phyloP scores from a whole-genome alignment of 2,888 invertebrate species.

The Biston stratarius region DNA sequence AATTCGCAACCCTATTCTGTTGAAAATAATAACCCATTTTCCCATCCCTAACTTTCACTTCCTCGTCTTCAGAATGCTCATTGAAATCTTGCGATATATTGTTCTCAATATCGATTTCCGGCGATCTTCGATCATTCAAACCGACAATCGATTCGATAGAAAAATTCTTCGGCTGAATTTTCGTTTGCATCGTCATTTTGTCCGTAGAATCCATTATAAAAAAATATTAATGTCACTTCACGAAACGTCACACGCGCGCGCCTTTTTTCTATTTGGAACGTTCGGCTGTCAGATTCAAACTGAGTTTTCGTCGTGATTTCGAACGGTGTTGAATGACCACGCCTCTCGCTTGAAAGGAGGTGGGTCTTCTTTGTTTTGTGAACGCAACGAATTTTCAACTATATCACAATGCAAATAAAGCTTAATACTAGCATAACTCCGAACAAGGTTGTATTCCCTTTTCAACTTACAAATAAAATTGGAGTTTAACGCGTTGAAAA shows the following conservation, averaged over 20 bases:
- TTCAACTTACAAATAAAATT: conserved; percentile 24
- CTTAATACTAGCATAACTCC: not conserved
- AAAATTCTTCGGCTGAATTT: conserved; percentile 87
- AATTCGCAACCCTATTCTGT: conserved; percentile 77
- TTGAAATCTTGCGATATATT: conserved; percentile 74
- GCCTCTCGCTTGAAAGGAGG: conserved; percentile 61
- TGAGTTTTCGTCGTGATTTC: conserved; percentile 56
- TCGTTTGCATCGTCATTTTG: conserved; percentile 76
- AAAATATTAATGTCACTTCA: conserved; percentile 30
- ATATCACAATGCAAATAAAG: not conserved
- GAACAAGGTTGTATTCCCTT: conserved; percentile 32
- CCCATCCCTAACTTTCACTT: conserved; percentile 71
- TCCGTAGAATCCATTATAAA: conserved; percentile 74
- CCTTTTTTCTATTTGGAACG: conserved; percentile 61
- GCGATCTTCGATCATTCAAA: conserved; percentile 70
- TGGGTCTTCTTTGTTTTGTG: conserved; percentile 40
- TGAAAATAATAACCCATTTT: conserved; percentile 80
- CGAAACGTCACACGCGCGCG: conserved; percentile 42
- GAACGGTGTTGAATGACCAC: conserved; percentile 54
- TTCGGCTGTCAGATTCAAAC: conserved; percentile 62
- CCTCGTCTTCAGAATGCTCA: conserved; percentile 74
- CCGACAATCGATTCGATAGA: conserved; percentile 89
- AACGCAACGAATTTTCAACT: conserved; percentile 14
- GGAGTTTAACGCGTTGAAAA: conserved; percentile 5
- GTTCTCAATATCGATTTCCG: conserved; percentile 81